A percentile compares a stretch with the other conserved stretches of the same genome.
These are phyloP conservation scores for Lethenteron reissneri DNA, from an alignment of 2,113 vertebrate genomes.

Conservation along the genomic window DNA sequence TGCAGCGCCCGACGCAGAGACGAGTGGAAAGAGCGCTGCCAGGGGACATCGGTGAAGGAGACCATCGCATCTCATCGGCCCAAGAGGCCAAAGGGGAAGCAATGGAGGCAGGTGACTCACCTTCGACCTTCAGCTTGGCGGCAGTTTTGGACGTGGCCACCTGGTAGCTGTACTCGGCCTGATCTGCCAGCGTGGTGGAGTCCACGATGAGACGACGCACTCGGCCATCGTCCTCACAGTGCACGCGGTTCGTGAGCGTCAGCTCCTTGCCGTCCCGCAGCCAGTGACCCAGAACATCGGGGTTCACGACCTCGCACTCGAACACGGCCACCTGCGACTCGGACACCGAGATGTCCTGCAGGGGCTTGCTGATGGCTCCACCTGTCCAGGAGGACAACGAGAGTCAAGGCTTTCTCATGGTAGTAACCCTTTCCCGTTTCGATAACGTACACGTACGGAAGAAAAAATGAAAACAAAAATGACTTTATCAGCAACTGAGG, in stretches of 20 bases:
- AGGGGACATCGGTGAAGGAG: too few relatives aligned
- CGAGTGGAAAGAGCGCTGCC: too few relatives aligned
- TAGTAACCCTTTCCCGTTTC: too few relatives aligned
- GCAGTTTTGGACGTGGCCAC: conserved; percentile 81
- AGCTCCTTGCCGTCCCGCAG: conserved; percentile 48
- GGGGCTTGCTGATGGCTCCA: conserved; percentile 74
- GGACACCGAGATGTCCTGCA: conserved; percentile 60
- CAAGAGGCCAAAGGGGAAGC: too few relatives aligned
- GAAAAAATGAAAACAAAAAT: too few relatives aligned
- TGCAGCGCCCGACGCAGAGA: too few relatives aligned
- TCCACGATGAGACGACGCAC: conserved; percentile 49
- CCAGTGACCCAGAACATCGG: conserved; percentile 58
- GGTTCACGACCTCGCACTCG: conserved; percentile 80
- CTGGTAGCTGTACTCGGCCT: conserved; percentile 79
- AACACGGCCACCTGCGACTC: conserved; percentile 70
- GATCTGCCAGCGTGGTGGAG: conserved; percentile 49
- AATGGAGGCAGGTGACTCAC: conserved; percentile 19
- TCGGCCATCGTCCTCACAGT: conserved; percentile 35
- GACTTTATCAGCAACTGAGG: too few relatives aligned
- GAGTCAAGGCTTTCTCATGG: too few relatives aligned
- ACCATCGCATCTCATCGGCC: too few relatives aligned
- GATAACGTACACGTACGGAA: too few relatives aligned
- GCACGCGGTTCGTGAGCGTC: conserved; percentile 35
- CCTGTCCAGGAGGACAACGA: conserved; percentile 26
- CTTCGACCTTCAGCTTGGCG: conserved; percentile 71